Evolutionary conservation across 2,113 vertebrate species (phyloP).

Genomic region (Haemorhous mexicanus): DNA sequence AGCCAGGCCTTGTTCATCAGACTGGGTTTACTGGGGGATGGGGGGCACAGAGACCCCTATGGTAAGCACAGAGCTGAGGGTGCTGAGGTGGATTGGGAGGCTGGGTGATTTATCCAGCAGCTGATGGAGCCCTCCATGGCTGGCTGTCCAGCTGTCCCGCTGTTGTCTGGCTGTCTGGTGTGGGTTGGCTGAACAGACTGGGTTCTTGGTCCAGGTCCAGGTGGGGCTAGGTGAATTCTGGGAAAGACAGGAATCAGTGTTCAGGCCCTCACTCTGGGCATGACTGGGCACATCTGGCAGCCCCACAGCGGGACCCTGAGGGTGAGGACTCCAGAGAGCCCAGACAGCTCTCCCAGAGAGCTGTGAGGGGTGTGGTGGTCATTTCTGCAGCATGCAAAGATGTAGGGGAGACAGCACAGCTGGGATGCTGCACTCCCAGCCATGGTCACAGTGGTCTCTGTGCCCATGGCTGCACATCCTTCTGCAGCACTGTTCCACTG

Average conservation of each 20-base stretch:
- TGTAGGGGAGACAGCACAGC: rapidly evolving
- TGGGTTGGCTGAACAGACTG: rapidly evolving
- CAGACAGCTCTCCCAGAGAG: neutral
- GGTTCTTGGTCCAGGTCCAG: neutral
- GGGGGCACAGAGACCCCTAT: rapidly evolving
- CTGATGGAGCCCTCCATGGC: neutral
- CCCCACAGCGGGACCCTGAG: rapidly evolving
- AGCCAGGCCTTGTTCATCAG: neutral
- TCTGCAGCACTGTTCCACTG: rapidly evolving
- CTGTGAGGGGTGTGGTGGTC: rapidly evolving
- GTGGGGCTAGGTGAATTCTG: neutral
- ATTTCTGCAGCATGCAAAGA: neutral
- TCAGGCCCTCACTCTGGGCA: neutral
- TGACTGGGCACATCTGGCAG: rapidly evolving
- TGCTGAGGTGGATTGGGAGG: rapidly evolving
- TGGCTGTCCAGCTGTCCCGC: neutral
- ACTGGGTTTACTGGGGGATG: neutral
- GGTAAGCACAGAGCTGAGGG: neutral
- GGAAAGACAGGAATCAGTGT: neutral
- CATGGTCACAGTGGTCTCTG: rapidly evolving
- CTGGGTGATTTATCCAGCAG: neutral
- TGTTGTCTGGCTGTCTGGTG: neutral
- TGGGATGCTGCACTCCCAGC: neutral
- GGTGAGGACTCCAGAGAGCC: neutral
- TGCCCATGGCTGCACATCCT: rapidly evolving